Evolutionary conservation across 2,888 invertebrate genomes (phyloP).

Genomic region (Rotaria macrura): DNA sequence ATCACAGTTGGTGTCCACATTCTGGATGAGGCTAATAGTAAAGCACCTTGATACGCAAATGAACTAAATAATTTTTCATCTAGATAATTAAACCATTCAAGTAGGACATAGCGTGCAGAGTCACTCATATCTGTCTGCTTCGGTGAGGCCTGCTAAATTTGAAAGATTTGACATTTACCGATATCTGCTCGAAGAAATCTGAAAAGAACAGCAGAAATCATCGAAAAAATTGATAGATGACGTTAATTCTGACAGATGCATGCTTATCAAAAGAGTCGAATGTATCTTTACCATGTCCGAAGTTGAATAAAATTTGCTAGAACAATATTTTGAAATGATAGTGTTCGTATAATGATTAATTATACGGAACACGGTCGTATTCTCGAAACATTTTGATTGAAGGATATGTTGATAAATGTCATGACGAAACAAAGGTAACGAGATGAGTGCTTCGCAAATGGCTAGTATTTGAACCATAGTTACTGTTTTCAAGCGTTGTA

Average conservation of each 20-base stretch:
- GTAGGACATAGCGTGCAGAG: not conserved
- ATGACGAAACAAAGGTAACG: too few relatives aligned
- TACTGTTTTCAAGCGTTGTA: too few relatives aligned
- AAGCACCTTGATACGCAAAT: not conserved
- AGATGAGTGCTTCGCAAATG: too few relatives aligned
- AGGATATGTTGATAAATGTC: not conserved
- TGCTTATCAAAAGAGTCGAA: not conserved
- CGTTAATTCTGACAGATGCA: not conserved
- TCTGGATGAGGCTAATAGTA: not conserved
- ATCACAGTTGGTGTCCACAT: not conserved
- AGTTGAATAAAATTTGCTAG: not conserved
- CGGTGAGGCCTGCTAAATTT: not conserved
- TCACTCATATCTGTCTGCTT: not conserved
- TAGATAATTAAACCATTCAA: not conserved
- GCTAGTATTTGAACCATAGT: too few relatives aligned
- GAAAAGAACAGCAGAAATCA: too few relatives aligned
- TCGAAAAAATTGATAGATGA: not conserved
- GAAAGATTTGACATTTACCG: not conserved
- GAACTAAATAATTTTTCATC: not conserved
- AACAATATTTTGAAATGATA: not conserved
- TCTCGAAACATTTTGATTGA: not conserved
- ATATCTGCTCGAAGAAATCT: too few relatives aligned
- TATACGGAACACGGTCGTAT: not conserved
- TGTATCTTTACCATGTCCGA: not conserved
- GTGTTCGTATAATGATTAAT: not conserved